A percentile compares a stretch with the other conserved stretches of the same genome.
phyloP scores from a whole-genome alignment of 2,797 vertebrate species.

The Siniperca undulata region DNA sequence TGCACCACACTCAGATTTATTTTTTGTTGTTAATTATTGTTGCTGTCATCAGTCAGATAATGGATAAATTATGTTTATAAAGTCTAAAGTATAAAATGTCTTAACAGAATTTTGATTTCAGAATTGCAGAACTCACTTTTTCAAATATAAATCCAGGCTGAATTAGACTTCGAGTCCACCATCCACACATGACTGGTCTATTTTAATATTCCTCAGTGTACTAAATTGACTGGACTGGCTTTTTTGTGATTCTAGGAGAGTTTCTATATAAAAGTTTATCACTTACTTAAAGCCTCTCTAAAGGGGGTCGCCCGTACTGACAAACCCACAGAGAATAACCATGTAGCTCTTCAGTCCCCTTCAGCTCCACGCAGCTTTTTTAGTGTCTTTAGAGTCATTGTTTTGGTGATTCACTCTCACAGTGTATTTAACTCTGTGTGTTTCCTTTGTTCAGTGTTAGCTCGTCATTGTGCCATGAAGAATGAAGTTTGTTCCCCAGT shows the following conservation, averaged over 20 bases:
- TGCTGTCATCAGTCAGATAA: not conserved
- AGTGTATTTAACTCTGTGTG: not conserved
- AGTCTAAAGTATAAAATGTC: not conserved
- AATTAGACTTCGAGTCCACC: not conserved
- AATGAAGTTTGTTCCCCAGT: no score
- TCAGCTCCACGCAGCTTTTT: not conserved
- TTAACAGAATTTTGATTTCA: not conserved
- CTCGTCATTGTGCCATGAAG: no score
- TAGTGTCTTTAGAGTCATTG: not conserved
- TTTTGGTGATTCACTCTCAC: not conserved
- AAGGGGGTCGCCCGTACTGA: not conserved
- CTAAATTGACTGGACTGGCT: not conserved
- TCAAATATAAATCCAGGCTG: not conserved
- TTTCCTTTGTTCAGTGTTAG: no score
- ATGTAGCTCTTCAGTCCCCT: not conserved
- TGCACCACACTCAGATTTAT: not conserved
- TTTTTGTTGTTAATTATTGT: constrained; percentile 2
- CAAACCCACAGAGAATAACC: not conserved
- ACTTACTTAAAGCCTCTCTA: not conserved
- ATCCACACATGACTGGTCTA: not conserved
- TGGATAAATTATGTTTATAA: not conserved
- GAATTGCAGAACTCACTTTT: not conserved
- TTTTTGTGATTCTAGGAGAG: not conserved
- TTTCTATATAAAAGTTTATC: not conserved
- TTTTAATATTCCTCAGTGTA: not conserved